Evolutionary conservation across 1,140 invertebrate genomes (phyloP), one percentile per base, ranked within the genome.

Genomic region (Drosophila melanica): DNA sequence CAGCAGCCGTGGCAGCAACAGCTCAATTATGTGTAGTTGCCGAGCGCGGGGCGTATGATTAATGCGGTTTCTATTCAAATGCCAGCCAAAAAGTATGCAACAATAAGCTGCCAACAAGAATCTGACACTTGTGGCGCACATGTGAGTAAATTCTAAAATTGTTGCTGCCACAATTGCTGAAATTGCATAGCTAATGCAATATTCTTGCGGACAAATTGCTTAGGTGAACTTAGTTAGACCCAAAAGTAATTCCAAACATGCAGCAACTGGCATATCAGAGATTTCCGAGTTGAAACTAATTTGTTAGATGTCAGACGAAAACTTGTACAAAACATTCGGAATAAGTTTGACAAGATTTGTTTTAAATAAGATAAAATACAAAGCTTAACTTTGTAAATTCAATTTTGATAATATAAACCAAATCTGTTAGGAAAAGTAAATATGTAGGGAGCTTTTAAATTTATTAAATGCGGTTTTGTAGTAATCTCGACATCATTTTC

Each of bases 11-110:
- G 65, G 16, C 51, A 55, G 65, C 54, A 69, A 77, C 79, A 77
- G 62, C 82, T 87, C 73, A 77, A 84, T 89, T 53, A 53, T 35
- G 30, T 53, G 48, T 81, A 66, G 58, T 53, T 78, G 18, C 23
- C 27, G 23, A 47, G 30, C 33, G 53, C 65, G 47, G 55, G 70
- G 70, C 81, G 75, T 81, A 82, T 86, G 75, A 86, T 77, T 76
- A 74, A 87, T 86, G 67, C 27, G 50, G n/a, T 74, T 60, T 51
- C 30, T 68, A 85, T 86, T 77, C 59, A 78, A 75, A 81, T 71
- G 53, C 18, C 20, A 50, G 77, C 81, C 75, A 14, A 66, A 86
- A 89, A 87, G 76, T 87, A 81, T 86, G 84, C 84, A 79, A 79
- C 54, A 78, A 60, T 53, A 41, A 62, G 50, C 41, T 66, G 67